phyloP scores from a whole-genome alignment of 2,113 vertebrate species.

The Alligator mississippiensis region DNA sequence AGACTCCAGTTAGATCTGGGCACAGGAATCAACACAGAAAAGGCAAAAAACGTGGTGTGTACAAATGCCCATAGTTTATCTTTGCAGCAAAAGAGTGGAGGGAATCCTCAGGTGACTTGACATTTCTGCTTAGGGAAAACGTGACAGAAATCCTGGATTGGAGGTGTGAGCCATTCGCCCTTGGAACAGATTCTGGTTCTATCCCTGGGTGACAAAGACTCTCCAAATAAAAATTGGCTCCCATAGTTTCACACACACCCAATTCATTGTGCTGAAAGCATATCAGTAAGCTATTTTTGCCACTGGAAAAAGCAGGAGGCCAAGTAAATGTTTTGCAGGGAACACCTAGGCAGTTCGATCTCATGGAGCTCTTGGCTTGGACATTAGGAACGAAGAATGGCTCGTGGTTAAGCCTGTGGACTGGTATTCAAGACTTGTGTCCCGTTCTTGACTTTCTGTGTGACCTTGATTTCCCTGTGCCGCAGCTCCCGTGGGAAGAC shows the following conservation, averaged over 20 bases:
- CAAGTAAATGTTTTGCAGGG: neutral
- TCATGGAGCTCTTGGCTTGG: neutral
- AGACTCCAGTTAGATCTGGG: neutral
- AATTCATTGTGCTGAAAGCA: neutral
- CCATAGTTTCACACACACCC: neutral
- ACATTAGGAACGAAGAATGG: neutral
- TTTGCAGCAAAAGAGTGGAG: neutral
- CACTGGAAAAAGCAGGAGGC: neutral
- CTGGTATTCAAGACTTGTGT: neutral
- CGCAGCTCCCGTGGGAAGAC: neutral
- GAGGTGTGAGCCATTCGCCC: neutral
- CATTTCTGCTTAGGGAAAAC: neutral
- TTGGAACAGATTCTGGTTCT: neutral
- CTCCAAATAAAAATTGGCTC: neutral
- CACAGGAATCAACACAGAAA: neutral
- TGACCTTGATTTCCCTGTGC: neutral
- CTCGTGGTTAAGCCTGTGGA: neutral
- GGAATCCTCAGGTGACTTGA: neutral
- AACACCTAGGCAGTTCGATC: neutral
- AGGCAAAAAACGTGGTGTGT: no score
- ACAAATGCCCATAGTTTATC: neutral
- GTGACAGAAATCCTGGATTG: neutral
- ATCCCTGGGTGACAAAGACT: neutral
- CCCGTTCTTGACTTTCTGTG: neutral
- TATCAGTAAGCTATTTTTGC: neutral